Conservation (phyloP, 2,797 vertebrate genomes). For the Gobionotothen gibberifrons region DNA sequence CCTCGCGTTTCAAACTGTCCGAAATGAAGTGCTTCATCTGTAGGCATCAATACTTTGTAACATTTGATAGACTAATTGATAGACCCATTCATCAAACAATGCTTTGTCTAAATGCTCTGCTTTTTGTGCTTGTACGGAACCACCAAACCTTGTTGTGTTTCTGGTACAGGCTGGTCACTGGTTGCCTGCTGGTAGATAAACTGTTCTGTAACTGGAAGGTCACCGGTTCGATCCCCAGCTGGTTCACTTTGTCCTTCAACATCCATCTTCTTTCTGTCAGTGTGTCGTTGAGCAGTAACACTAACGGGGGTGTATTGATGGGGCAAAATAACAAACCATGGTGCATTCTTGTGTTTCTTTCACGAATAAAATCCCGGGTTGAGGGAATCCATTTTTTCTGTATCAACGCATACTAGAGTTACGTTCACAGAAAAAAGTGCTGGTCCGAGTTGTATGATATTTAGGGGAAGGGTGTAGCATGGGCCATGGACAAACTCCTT, state of each 20-base stretch:
- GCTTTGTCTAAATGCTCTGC: background rate
- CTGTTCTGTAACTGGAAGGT: slow-evolving; percentile 22
- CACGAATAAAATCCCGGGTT: background rate
- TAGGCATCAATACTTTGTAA: background rate
- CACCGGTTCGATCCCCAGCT: slow-evolving; percentile 9
- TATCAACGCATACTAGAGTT: background rate
- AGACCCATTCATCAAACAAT: background rate
- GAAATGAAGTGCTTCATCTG: no score
- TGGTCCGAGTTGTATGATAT: no score
- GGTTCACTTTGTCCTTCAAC: slow-evolving; percentile 17
- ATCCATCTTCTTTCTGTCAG: slow-evolving; percentile 13
- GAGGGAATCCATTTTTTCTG: background rate
- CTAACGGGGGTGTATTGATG: background rate
- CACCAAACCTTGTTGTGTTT: background rate
- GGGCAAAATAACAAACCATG: background rate
- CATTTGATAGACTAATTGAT: background rate
- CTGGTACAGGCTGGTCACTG: slow-evolving; percentile 5
- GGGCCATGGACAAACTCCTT: no score
- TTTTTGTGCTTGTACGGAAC: background rate
- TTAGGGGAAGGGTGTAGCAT: no score
- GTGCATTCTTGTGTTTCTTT: background rate
- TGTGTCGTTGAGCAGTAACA: slow-evolving; percentile 25
- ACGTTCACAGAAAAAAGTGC: no score
- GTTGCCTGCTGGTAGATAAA: slow-evolving; percentile 33
- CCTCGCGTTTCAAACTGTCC: no score